A percentile compares a stretch with the other conserved stretches of the same genome.
phyloP scores from a whole-genome alignment of 1,140 invertebrate species.

The Drosophila virilis region DNA sequence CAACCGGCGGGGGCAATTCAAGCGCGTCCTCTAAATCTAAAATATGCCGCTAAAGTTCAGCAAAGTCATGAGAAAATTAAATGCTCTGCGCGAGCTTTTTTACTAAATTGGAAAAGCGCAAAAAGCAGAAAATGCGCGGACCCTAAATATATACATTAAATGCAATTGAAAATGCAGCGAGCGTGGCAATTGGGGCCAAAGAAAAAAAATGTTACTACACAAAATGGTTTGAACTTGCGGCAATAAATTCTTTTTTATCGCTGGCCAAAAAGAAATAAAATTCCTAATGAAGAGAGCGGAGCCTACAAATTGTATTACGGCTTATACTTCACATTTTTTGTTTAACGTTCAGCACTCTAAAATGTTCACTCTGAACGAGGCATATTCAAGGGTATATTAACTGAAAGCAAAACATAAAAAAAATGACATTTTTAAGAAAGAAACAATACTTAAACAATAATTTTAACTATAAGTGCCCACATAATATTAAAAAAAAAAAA shows the following conservation, averaged over 20 bases:
- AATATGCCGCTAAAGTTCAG: conserved; percentile 49
- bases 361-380: neutral
- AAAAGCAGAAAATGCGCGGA: neutral
- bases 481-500: too few species aligned
- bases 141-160: conserved; percentile 52
- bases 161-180: conserved; percentile 77
- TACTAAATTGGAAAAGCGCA: conserved; percentile 42
- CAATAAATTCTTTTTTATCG: conserved; percentile 71
- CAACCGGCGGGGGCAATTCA: neutral
- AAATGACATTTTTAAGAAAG: too few species aligned
- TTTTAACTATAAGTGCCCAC: too few species aligned
- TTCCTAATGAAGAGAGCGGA: conserved; percentile 61
- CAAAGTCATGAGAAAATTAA: conserved; percentile 66
- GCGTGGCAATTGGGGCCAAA: conserved; percentile 42
- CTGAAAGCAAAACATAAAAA: too few species aligned
- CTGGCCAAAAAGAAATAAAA: conserved; percentile 51
- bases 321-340: conserved; percentile 16
- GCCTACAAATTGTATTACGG: conserved; percentile 73
- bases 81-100: conserved; percentile 11
- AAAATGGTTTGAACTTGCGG: conserved; percentile 72
- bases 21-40: conserved; percentile 19
- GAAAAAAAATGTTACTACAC: conserved; percentile 36
- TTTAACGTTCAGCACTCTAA: neutral
- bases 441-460: too few species aligned
- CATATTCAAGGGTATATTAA: too few species aligned